Base-by-base conservation (phyloP, 2,113 vertebrate genomes). In the Aptenodytes forsteri region DNA sequence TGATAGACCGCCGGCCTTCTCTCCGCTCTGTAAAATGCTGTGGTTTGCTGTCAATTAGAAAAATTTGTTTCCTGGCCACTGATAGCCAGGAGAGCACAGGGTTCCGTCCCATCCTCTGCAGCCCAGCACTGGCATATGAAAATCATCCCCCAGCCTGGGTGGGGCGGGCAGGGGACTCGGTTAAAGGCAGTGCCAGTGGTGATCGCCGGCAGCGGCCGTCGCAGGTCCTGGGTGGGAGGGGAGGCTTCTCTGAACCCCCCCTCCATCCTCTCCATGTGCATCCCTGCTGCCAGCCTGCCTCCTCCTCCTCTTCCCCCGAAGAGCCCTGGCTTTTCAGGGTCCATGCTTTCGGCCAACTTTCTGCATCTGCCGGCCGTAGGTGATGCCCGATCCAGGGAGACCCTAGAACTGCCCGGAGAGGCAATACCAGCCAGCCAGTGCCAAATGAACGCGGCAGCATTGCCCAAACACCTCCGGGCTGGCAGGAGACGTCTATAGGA, bases 71-170 rank as follows among this genome's bases (percentile, higher is more conserved):
- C 81, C 61, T 55, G 73, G 40, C 23, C 6, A 0, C 23, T 47
- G 87, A 7, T 26, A 56, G 36, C 73, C 32, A 69, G 67, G 72
- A 66, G 64, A 70, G 65, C 55, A 8, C 10, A 38, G 73, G 16
- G 38, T 4, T 89, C 34, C 42, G 16, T 34, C 38, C 54, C 36
- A 11, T 20, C 26, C 46, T 79, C 91, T 38, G 47, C n/a, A 75
- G 52, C 46, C 49, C 9, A 2, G 16, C 0, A 9, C 11, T 59
- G 90, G 47, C 2, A 1, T 7, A 4, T 1, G 50, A 67, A 54
- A 38, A 30, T 15, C 21, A 2, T 32, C 23, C 49, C 12, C 6
- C 32, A n/a, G 40, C 16, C 38, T 11, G 25, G 40, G 8, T 4
- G 30, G 50, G 49, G 54, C 7, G 58, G 40, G 56, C 58, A 54